Conservation (phyloP, 1,140 invertebrate species). For the Lycorma delicatula region DNA sequence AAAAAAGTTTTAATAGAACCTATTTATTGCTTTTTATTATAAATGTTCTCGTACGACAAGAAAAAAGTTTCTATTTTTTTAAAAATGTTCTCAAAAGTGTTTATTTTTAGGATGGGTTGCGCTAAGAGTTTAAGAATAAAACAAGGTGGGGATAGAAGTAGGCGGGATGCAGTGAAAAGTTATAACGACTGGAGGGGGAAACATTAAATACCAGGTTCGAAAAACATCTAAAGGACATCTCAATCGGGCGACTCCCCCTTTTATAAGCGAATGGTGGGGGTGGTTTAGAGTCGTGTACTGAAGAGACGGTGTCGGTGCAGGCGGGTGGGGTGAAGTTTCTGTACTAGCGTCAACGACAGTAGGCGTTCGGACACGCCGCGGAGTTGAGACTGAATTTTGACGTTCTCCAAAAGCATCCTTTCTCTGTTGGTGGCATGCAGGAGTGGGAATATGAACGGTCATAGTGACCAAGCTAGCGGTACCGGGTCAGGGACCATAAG, state of each 20-base stretch:
- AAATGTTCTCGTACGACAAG: too few species aligned
- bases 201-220: constrained; percentile 11
- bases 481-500: constrained; percentile 7
- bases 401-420: background rate
- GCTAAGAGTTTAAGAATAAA: too few species aligned
- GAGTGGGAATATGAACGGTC: background rate
- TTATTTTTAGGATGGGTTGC: too few species aligned
- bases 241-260: constrained; percentile 10
- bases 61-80: too few species aligned
- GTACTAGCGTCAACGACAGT: background rate
- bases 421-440: background rate
- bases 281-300: constrained; percentile 4
- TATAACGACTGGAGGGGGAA: background rate
- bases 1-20: too few species aligned
- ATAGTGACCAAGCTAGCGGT: background rate
- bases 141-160: too few species aligned
- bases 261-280: constrained; percentile 1
- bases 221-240: constrained; percentile 15
- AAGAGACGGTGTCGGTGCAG: background rate
- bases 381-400: too few species aligned
- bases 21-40: too few species aligned
- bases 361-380: background rate
- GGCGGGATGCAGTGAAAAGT: too few species aligned
- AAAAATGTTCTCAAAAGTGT: too few species aligned
- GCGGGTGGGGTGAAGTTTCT: background rate